These are phyloP conservation scores for Amiota minor DNA, from an alignment of 2,888 invertebrate genomes.

Conservation along the genomic window DNA sequence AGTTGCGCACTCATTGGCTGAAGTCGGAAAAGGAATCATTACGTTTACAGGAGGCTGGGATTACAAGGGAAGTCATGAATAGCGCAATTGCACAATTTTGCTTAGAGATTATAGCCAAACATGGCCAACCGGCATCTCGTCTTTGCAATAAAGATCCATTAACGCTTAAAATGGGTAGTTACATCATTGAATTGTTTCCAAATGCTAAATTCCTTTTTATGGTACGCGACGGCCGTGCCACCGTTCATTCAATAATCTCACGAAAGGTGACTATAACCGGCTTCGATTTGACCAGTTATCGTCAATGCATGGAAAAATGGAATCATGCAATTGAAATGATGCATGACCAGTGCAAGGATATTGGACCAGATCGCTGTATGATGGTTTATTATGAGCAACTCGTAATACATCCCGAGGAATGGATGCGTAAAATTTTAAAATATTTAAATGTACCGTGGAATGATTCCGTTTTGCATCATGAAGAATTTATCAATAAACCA, in stretches of 20 bases:
- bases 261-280: constrained; percentile 87
- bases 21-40: constrained; percentile 93
- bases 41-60: constrained; percentile 93
- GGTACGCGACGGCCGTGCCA: constrained; percentile 98
- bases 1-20: constrained; percentile 96
- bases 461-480: constrained; percentile 96
- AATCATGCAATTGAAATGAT: constrained; percentile 95
- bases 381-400: constrained; percentile 97
- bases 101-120: constrained; percentile 94
- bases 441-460: constrained; percentile 96
- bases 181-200: constrained; percentile 95
- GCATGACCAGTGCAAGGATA: constrained; percentile 92
- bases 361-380: constrained; percentile 85
- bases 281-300: constrained; percentile 94
- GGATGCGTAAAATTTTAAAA: constrained; percentile 89
- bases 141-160: constrained; percentile 99
- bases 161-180: constrained; percentile 96
- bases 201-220: constrained; percentile 97
- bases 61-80: constrained; percentile 93
- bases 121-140: constrained; percentile 94
- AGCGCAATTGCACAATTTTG: constrained; percentile 97
- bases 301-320: constrained; percentile 97
- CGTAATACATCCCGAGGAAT: constrained; percentile 91
- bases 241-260: constrained; percentile 98
- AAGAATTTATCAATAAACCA: constrained; percentile 95